Percentiles rank a stretch among this genome's conserved stretches.
These are phyloP conservation scores for Dendropsophus ebraccatus DNA, from an alignment of 2,113 vertebrate species.

Conservation along the genomic window DNA sequence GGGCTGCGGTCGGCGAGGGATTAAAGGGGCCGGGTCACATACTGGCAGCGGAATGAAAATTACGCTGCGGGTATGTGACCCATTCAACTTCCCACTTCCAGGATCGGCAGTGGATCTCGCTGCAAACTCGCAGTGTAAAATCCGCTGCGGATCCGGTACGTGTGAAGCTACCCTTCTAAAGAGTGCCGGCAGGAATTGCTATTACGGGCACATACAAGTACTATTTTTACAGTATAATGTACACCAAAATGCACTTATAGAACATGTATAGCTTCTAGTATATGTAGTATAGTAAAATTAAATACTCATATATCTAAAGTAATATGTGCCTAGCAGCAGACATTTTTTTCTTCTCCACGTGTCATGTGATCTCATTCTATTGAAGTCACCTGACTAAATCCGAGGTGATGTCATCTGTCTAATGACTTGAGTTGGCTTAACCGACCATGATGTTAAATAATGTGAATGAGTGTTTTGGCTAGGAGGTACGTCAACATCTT, in stretches of 20 bases:
- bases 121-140: too few species aligned
- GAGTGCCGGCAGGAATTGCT: not conserved
- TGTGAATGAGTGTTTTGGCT: slow-evolving; percentile 6
- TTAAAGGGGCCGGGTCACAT: too few species aligned
- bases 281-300: not conserved
- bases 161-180: too few species aligned
- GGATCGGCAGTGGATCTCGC: too few species aligned
- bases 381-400: not conserved
- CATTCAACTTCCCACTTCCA: too few species aligned
- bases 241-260: not conserved
- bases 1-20: too few species aligned
- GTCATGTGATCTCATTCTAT: not conserved
- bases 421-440: not conserved
- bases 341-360: not conserved
- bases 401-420: not conserved
- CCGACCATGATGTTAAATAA: slow-evolving; percentile 10
- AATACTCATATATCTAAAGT: not conserved
- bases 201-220: not conserved
- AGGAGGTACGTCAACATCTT: not conserved
- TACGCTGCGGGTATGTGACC: too few species aligned
- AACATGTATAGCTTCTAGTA: not conserved
- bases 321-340: not conserved
- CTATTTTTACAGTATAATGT: not conserved
- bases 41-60: too few species aligned
- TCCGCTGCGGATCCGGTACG: too few species aligned